phyloP scores from a whole-genome alignment of 1,140 invertebrate genomes.

The Panulirus ornatus region DNA sequence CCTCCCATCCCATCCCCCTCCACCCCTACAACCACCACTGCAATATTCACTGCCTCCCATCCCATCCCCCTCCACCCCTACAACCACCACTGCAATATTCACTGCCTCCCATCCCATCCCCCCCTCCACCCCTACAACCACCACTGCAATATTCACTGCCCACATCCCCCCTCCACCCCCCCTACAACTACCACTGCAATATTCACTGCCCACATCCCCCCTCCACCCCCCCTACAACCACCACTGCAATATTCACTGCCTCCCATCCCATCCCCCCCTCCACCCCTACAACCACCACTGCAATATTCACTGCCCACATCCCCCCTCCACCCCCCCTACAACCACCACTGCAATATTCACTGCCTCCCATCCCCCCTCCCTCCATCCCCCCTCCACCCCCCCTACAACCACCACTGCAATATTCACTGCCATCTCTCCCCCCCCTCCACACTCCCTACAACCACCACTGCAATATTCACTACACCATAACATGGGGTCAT shows the following conservation, averaged over 20 bases:
- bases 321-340: background rate
- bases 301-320: background rate
- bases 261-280: background rate
- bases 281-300: background rate
- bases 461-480: too few relatives aligned
- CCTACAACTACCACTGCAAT: too few relatives aligned
- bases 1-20: too few relatives aligned
- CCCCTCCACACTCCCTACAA: background rate
- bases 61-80: background rate
- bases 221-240: background rate
- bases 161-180: background rate
- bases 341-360: background rate
- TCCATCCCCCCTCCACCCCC: background rate
- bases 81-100: background rate
- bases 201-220: too few relatives aligned
- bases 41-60: background rate
- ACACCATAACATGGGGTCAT: too few relatives aligned
- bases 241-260: background rate
- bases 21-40: too few relatives aligned
- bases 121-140: background rate
- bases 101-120: background rate
- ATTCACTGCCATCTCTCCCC: background rate
- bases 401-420: background rate
- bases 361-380: background rate
- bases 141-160: too few relatives aligned